Base-by-base conservation (phyloP, 1,140 invertebrate genomes). In the Copidosoma floridanum region DNA sequence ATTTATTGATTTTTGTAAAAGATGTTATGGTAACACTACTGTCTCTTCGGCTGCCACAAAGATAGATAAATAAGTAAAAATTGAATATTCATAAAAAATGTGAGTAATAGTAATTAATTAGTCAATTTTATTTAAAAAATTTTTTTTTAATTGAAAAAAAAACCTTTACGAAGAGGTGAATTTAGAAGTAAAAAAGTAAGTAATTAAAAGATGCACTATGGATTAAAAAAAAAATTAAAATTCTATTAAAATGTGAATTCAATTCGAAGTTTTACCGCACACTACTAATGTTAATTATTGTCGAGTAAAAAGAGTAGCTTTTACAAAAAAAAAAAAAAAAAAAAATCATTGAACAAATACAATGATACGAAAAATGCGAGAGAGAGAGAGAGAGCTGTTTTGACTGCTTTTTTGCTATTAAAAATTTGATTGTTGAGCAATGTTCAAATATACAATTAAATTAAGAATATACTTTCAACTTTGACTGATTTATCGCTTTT, bases 391-490 rank as follows among this genome's bases (percentile, higher is more conserved):
- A 43, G 43, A 32, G 38, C 32, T 38, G 38, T 52, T 44, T 59
- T 59, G 27, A 20, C 48, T 59, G 40, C 48, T 60, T 53, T 51
- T 54, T 60, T 54, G 50, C 58, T 54, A 53, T 60, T 53, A 52
- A 53, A n/a, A 46, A 52, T 46, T 52, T 37, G 10, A 52, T 44
- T 59, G 29, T 53, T 53, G 35, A 35, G 38, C 37, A 12, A 44
- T 35, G 24, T 46, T 46, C 12, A 51, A 41, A 51, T 46, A 54
- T 35, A 46, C 10, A 46, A 58, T 55, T 46, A 52, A 35, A 20
- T 37, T 52, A 38, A 44, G 24, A 8, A 41, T 53, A 46, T 12
- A 14, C 44, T 0, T 52, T 59, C 52, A 59, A 26, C 44, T 21
- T 59, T 32, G 48, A 59, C 57, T 59, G 48, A 59, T 46, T 32